Evolutionary conservation across 2,888 invertebrate genomes (phyloP).

Genomic region (Lacanobia wlatinum): DNA sequence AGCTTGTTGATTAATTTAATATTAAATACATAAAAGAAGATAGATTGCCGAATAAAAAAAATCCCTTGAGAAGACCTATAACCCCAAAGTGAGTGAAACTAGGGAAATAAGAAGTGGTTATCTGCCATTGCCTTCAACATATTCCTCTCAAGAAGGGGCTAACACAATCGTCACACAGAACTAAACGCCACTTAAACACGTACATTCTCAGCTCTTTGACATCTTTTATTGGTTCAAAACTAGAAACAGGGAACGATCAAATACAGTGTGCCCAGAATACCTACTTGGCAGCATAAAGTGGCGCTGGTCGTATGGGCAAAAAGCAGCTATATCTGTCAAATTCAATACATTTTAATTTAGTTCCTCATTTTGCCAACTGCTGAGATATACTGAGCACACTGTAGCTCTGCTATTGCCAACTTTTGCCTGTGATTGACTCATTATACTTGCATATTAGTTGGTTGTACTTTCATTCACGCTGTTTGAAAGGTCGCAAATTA

Average conservation of each 20-base stretch:
- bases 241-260: conserved; percentile 6
- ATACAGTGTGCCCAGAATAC: conserved; percentile 14
- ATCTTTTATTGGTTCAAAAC: neutral
- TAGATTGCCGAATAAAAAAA: neutral
- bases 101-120: conserved; percentile 1
- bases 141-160: conserved; percentile 2
- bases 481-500: no score
- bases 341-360: conserved; percentile 19
- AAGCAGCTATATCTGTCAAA: conserved; percentile 10
- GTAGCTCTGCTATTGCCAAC: conserved; percentile 9
- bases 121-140: conserved; percentile 1
- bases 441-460: conserved; percentile 59
- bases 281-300: conserved; percentile 4
- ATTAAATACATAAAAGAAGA: conserved; percentile 13
- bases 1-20: conserved; percentile 22
- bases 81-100: neutral
- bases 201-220: conserved; percentile 11
- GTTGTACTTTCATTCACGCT: conserved; percentile 1
- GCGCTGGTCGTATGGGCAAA: conserved; percentile 9
- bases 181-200: conserved; percentile 48
- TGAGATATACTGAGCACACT: conserved; percentile 4
- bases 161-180: conserved; percentile 22
- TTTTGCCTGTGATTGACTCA: conserved; percentile 41
- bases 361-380: neutral
- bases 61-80: neutral